Evolutionary conservation across 2,113 vertebrate species (phyloP).

Genomic region (Psammodynastes pulverulentus): DNA sequence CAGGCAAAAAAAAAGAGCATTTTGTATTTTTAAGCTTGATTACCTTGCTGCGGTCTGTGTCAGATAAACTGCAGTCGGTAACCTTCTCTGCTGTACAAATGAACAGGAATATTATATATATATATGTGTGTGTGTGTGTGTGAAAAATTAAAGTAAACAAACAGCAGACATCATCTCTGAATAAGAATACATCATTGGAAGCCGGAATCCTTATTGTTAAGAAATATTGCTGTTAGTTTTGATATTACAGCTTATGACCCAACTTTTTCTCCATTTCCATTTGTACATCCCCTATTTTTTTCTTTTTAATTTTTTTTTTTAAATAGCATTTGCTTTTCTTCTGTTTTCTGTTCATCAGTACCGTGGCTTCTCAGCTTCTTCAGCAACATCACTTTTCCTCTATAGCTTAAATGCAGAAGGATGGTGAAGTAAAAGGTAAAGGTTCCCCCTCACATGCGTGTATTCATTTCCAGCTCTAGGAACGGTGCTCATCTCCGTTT

Average conservation of each 20-base stretch:
- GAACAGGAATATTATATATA: slow-evolving; percentile 2
- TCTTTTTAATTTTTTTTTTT: not conserved
- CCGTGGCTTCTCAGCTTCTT: not conserved
- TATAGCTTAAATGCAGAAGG: not conserved
- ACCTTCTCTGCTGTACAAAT: slow-evolving; percentile 19
- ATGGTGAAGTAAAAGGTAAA: too few relatives aligned
- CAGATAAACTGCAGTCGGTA: slow-evolving; percentile 39
- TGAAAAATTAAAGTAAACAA: not conserved
- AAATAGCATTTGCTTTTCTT: not conserved
- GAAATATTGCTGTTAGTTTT: not conserved
- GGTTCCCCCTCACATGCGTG: too few relatives aligned
- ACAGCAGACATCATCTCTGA: not conserved
- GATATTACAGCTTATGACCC: not conserved
- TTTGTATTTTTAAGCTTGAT: slow-evolving; percentile 40
- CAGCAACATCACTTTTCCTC: not conserved
- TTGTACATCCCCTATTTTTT: not conserved
- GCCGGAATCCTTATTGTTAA: not conserved
- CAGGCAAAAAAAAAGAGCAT: slow-evolving; percentile 25
- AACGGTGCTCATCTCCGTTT: too few relatives aligned
- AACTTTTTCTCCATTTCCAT: not conserved
- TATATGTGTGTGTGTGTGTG: not conserved
- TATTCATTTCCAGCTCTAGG: too few relatives aligned
- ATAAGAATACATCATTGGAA: not conserved
- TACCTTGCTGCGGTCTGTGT: slow-evolving; percentile 38
- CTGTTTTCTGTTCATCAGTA: not conserved